phyloP scores from a whole-genome alignment of 2,797 vertebrate genomes.

The Trematomus bernacchii region DNA sequence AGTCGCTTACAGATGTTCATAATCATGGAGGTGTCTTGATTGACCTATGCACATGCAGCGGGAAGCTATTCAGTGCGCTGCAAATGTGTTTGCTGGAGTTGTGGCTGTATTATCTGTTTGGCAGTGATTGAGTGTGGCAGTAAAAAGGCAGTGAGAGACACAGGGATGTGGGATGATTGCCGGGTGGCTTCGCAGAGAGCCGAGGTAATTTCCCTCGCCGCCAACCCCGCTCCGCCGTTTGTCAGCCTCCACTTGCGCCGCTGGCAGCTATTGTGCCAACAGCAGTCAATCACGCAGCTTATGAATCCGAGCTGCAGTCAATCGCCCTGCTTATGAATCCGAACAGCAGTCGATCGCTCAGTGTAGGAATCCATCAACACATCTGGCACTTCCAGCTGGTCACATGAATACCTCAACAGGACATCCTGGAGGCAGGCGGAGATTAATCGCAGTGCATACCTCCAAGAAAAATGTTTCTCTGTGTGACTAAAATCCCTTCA shows the following conservation, averaged over 20 bases:
- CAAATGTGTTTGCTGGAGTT: slow-evolving; percentile 61
- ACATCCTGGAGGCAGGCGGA: slow-evolving; percentile 38
- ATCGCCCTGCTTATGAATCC: slow-evolving; percentile 80
- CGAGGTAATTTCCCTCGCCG: slow-evolving; percentile 82
- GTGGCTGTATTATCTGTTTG: slow-evolving; percentile 76
- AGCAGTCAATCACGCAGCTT: slow-evolving; percentile 83
- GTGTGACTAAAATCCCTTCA: slow-evolving; percentile 23
- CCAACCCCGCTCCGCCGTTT: slow-evolving; percentile 77
- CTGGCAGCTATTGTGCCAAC: slow-evolving; percentile 84
- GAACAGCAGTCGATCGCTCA: slow-evolving; percentile 78
- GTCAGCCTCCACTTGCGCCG: slow-evolving; percentile 79
- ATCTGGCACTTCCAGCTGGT: slow-evolving; percentile 74
- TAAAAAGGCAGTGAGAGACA: slow-evolving; percentile 79
- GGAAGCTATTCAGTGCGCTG: slow-evolving; percentile 47
- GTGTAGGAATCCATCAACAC: slow-evolving; percentile 72
- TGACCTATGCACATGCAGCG: slow-evolving; percentile 38
- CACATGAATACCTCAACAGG: slow-evolving; percentile 56
- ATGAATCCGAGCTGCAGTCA: slow-evolving; percentile 81
- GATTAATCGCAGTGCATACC: slow-evolving; percentile 52
- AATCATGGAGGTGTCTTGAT: slow-evolving; percentile 57
- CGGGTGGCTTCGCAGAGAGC: slow-evolving; percentile 68
- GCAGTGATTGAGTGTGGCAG: slow-evolving; percentile 82
- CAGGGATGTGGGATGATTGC: slow-evolving; percentile 80
- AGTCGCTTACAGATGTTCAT: slow-evolving; percentile 56
- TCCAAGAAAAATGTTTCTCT: slow-evolving; percentile 15